Evolutionary conservation across 2,797 vertebrate genomes (phyloP), one percentile per base, ranked within the genome.

Genomic region (Molossus alvarezi): DNA sequence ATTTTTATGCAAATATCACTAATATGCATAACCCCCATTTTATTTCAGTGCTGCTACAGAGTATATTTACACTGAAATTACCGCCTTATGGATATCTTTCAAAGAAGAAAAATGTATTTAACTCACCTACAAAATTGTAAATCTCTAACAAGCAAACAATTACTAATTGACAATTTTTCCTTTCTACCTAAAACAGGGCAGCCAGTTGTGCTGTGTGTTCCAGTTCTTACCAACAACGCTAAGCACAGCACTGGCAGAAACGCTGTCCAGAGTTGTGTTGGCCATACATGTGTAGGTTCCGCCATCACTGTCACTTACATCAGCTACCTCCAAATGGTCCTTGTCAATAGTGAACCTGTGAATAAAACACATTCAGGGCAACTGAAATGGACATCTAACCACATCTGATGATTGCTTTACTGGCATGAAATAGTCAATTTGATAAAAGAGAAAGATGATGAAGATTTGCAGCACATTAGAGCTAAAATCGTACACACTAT

Each of bases 231-330:
- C 99, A 20, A 99, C 99, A 91, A 99, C 99, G 23, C 99, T 99
- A 94, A 99, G 99, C 98, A 98, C 97, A 73, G 99, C 99, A 14
- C 99, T 99, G 98, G 99, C 99, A 8, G 99, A 99, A 96, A 99
- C 99, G 0, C 98, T 99, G 98, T 99, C 99, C 98, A 99, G 98
- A 12, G 99, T 99, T 57, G 99, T 99, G 98, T 99, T 99, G 98
- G 99, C 99, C 95, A 99, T 97, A 97, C 99, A 99, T 1, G 98
- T 99, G 98, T 99, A 99, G 9, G 98, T 98, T 27, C 99, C 99
- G 14, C 99, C 98, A n/a, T 99, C 99, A 0, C 96, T 97, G 93
- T 99, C 99, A 7, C 97, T 99, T 97, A 99, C 99, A 53, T 99
- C 99, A 25, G 96, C 97, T 96, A 99, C 99, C 96, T 98, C 99